Percentiles rank a stretch among this genome's conserved stretches.
Conservation (phyloP, 2,888 invertebrate genomes). For the Exephanes ischioxanthus region DNA sequence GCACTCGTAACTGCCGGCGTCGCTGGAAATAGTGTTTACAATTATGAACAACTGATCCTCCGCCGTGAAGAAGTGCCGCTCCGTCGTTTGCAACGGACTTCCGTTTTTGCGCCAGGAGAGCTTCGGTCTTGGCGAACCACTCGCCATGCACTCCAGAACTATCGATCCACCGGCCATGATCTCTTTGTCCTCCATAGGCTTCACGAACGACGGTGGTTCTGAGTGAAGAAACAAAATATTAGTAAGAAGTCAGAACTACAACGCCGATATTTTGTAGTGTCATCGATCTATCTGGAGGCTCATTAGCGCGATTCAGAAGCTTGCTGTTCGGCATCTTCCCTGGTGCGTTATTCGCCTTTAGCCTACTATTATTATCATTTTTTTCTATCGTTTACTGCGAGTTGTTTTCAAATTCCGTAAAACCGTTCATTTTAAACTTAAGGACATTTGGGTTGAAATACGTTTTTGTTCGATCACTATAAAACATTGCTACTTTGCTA, state of each 20-base stretch:
- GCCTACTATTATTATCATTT: too few species aligned
- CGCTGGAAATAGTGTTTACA: constrained; percentile 91
- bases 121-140: constrained; percentile 93
- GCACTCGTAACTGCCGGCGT: constrained; percentile 96
- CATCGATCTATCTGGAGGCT: too few species aligned
- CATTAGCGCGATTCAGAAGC: too few species aligned
- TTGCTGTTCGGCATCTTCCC: too few species aligned
- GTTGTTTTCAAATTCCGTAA: too few species aligned
- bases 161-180: constrained; percentile 93
- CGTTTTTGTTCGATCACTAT: too few species aligned
- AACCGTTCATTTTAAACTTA: too few species aligned
- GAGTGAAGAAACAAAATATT: constrained; percentile 68
- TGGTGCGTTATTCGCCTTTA: too few species aligned
- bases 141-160: constrained; percentile 95
- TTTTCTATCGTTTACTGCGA: too few species aligned
- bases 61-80: constrained; percentile 94
- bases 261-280: too few species aligned
- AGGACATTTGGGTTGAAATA: too few species aligned
- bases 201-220: constrained; percentile 95
- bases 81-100: constrained; percentile 89
- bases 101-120: constrained; percentile 95
- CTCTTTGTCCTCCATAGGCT: constrained; percentile 94
- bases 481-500: too few species aligned
- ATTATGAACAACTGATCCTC: constrained; percentile 96
- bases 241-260: not conserved